Base-by-base conservation (phyloP, 64 coral and sea anemone species). In the Actinia tenebrosa region DNA sequence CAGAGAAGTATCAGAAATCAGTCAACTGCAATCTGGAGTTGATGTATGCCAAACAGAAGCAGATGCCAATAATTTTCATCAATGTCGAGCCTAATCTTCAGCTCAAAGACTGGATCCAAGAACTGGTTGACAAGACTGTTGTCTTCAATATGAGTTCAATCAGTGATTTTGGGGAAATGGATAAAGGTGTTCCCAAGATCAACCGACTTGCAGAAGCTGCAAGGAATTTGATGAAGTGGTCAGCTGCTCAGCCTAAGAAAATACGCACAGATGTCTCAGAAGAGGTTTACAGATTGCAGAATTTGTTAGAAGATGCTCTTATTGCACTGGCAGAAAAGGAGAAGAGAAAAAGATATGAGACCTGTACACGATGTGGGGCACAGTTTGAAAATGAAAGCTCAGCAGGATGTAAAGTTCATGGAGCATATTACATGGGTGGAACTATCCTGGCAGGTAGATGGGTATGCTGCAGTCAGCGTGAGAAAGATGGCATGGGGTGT, bases 1-100 rank as follows among this genome's bases (percentile, higher is more conserved):
- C 93, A 44, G 93, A 90, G 54, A 89, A 77, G 63, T 94, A 94
- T 87, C 93, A 94, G 87, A 89, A 94, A 86, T 94, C 93, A 44
- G 85, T 94, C 9, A 94, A 94, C 64, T 94, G 93, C 79, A 91
- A 87, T 56, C 84, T 94, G 10, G 93, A 94, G 85, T 64, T 94
- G 15, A 91, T 84, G 20, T 94, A 94, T 63, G 93, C 93, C 3
- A 81, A 87, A 18, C 69, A 79, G 45, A 77, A 84, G 10, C 80
- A 90, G 13, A 94, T 90, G 25, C 93, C 93, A 18, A 94, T 94
- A 27, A 87, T 94, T 45, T 94, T 94, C 46, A 87, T 94, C 63
- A 94, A 79, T 79, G 93, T 78, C 8, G 89, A 94, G 45, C 64
- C 60, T 14, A 61, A 90, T 64, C 53, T 94, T 2, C 64, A 86